A percentile compares a stretch with the other conserved stretches of the same genome.
Conservation (phyloP, 2,113 vertebrate species). For the Merops nubicus region DNA sequence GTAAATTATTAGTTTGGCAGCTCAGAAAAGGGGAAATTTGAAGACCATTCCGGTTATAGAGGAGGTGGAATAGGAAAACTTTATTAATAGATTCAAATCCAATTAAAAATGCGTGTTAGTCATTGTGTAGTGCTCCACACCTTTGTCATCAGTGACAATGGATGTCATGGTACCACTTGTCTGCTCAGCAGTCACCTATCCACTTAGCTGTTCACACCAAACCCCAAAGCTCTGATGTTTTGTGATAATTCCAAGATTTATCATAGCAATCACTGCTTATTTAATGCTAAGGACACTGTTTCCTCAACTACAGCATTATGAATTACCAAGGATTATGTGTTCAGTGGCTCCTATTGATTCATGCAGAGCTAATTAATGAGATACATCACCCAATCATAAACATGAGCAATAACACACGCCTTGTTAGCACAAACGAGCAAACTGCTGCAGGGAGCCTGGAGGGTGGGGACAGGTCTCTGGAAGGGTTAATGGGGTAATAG, state of each 20-base stretch:
- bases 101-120: conserved; percentile 37
- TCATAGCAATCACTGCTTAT: not conserved
- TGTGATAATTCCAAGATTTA: not conserved
- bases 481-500: not conserved
- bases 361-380: conserved; percentile 20
- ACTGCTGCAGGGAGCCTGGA: not conserved
- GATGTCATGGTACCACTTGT: not conserved
- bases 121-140: not conserved
- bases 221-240: not conserved
- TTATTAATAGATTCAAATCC: conserved; percentile 56
- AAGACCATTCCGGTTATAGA: conserved; percentile 36
- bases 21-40: conserved; percentile 57
- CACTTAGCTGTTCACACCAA: not conserved
- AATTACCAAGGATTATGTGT: not conserved
- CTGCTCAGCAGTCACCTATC: not conserved
- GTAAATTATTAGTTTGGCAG: conserved; percentile 72
- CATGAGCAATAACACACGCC: not conserved
- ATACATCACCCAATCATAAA: not conserved
- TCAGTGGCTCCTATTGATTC: conserved; percentile 1
- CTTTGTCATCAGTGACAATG: not conserved
- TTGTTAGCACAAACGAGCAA: not conserved
- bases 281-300: not conserved
- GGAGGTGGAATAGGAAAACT: conserved; percentile 45
- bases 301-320: not conserved
- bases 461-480: not conserved